Base-by-base conservation (phyloP, 2,888 invertebrate genomes). In the Chironomus tentans region DNA sequence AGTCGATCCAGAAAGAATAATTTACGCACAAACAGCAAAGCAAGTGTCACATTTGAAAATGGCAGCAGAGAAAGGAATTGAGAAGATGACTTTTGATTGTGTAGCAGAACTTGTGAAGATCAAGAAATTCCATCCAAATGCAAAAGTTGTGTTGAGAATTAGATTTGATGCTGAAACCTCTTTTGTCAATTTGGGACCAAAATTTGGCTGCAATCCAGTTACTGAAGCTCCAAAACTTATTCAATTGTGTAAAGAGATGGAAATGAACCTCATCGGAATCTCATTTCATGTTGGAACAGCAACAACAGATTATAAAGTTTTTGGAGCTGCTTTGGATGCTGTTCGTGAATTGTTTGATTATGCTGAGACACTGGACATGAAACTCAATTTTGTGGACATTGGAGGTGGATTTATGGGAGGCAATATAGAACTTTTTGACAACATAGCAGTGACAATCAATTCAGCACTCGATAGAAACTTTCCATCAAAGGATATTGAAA, bases 221-320 rank as follows among this genome's bases (percentile, higher is more conserved):
- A 85, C 85, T 28, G 94, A 94, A 82, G 93, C 92, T 7, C 91
- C 92, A 10, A 85, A 88, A 0, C 86, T 95, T 61, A 87, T 94
- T 79, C 87, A 90, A 78, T 83, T 92, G 56, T 95, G 97, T 1
- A 88, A 89, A 77, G 87, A 90, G 76, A 85, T 96, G 77, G 89
- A 88, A n/a, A 86, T 97, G 6, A 89, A 92, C 79, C 90, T 93
- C 77, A 79, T 90, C 22, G 93, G 93, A 48, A 87, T 91, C n/a
- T 95, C 96, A 79, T 98, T 98, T 87, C 97, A 98, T 84, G 97
- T 97, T 78, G 97, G 97, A 2, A 95, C 96, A 4, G 96, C 96
- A 21, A 95, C 96, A 80, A 86, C 87, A 65, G 95, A 96, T 83
- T 89, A 91, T 18, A 89, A 86, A 6, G 94, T 94, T 68, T 98